Percentiles rank a stretch among this genome's conserved stretches.
These are phyloP conservation scores for Trichogramma evanescens DNA, from an alignment of 2,888 invertebrate species.

Conservation along the genomic window DNA sequence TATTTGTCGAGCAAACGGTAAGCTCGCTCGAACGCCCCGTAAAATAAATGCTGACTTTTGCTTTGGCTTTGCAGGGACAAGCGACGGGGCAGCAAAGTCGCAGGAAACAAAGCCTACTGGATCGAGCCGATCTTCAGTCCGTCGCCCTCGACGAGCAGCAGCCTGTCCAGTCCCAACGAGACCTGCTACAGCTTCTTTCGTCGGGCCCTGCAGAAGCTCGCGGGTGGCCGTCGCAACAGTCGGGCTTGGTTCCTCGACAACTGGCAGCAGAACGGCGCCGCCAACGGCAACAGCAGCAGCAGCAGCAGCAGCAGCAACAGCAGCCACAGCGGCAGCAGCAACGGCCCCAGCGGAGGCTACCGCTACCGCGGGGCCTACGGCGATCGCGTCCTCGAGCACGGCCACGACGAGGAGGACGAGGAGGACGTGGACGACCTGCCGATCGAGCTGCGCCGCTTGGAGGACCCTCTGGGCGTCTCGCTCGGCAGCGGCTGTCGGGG, in stretches of 20 bases:
- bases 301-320: too few relatives aligned
- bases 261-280: constrained; percentile 53
- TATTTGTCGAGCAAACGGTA: constrained; percentile 31
- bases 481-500: not conserved
- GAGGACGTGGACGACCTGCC: constrained; percentile 70
- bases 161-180: constrained; percentile 84
- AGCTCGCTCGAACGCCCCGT: not conserved
- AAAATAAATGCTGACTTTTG: too few relatives aligned
- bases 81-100: constrained; percentile 49
- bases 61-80: constrained; percentile 36
- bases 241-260: constrained; percentile 75
- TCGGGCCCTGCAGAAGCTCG: constrained; percentile 75
- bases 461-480: constrained; percentile 50
- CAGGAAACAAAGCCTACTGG: constrained; percentile 50
- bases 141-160: constrained; percentile 75
- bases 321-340: not conserved
- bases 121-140: constrained; percentile 55
- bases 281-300: not conserved
- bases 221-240: constrained; percentile 58
- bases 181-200: constrained; percentile 91
- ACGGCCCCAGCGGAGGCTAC: not conserved
- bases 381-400: constrained; percentile 9
- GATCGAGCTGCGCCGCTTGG: constrained; percentile 77
- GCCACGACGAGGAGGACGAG: constrained; percentile 47
- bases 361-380: too few relatives aligned